These are phyloP conservation scores for Rattus rattus DNA, from an alignment of 2,113 vertebrate genomes.

Conservation along the genomic window DNA sequence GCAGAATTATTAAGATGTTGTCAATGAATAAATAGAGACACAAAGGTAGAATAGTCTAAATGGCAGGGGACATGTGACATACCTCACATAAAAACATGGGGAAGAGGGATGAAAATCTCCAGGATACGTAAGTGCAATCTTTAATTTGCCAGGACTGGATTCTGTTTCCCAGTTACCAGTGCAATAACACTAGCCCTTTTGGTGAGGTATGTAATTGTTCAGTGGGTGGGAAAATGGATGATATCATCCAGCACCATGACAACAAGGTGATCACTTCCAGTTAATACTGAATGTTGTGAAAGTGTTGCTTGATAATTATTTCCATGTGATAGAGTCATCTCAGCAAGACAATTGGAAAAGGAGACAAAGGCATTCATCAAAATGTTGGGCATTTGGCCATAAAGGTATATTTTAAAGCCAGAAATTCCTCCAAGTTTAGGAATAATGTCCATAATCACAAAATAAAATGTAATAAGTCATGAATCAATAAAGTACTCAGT, in stretches of 20 bases:
- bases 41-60: background rate
- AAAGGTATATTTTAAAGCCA: background rate
- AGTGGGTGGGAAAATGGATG: background rate
- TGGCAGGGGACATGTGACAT: background rate
- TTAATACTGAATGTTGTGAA: background rate
- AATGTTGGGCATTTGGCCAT: background rate
- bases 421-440: background rate
- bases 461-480: constrained; percentile 42
- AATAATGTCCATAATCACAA: background rate
- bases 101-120: background rate
- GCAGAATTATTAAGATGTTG: background rate
- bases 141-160: background rate
- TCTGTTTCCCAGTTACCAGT: background rate
- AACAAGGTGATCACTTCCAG: constrained; percentile 2
- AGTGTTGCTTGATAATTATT: background rate
- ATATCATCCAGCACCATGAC: background rate
- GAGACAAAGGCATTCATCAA: background rate
- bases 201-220: background rate
- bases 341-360: background rate
- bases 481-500: background rate
- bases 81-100: background rate
- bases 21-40: background rate
- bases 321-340: background rate
- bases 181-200: too few relatives aligned
- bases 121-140: background rate